phyloP scores from a whole-genome alignment of 2,797 vertebrate genomes.

The Gymnoscopelus braueri region DNA sequence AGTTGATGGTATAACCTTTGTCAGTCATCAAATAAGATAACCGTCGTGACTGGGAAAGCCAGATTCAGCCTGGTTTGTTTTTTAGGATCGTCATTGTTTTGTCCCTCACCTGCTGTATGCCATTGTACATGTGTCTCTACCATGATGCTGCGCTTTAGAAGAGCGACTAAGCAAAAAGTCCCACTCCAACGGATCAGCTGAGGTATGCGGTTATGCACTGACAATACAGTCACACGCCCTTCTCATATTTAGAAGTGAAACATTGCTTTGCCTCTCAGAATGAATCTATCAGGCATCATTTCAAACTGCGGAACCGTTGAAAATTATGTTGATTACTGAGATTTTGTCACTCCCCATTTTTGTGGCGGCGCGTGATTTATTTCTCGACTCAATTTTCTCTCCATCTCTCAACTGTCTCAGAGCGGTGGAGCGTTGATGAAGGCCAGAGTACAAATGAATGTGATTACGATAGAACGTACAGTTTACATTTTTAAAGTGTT shows the following conservation, averaged over 20 bases:
- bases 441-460: too few relatives aligned
- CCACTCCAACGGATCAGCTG: background rate
- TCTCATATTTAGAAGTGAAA: conserved; percentile 19
- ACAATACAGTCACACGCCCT: conserved; percentile 7
- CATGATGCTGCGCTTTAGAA: background rate
- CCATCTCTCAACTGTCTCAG: conserved; percentile 5
- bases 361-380: conserved; percentile 31
- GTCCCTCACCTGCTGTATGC: conserved; percentile 17
- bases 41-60: too few relatives aligned
- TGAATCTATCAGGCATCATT: conserved; percentile 37
- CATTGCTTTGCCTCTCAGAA: conserved; percentile 9
- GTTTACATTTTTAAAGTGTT: too few relatives aligned
- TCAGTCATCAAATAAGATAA: too few relatives aligned
- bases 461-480: too few relatives aligned
- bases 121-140: conserved; percentile 21
- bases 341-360: conserved; percentile 2
- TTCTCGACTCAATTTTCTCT: conserved; percentile 18
- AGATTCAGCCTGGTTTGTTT: too few relatives aligned
- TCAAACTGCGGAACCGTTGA: conserved; percentile 44
- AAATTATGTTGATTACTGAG: background rate
- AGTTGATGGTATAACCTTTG: background rate
- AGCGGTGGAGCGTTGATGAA: background rate
- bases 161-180: conserved; percentile 18
- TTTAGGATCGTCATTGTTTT: conserved; percentile 3
- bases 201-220: background rate